These are phyloP conservation scores for Caenorhabditis afra DNA, from an alignment of 2,888 invertebrate species.

Conservation along the genomic window DNA sequence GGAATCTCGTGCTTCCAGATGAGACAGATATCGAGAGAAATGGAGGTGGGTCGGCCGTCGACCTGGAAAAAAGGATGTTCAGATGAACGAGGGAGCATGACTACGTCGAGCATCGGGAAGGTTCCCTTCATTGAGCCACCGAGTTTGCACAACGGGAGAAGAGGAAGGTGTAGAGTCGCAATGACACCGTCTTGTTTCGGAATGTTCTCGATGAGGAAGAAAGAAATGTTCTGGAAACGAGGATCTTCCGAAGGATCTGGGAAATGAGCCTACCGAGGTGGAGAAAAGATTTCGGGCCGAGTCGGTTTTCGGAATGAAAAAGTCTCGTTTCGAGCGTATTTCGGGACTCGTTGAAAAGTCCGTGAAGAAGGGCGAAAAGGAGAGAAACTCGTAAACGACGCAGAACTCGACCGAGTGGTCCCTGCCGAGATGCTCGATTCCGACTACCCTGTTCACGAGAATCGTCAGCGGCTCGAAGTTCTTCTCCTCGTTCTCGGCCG, in stretches of 20 bases:
- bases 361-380: slow-evolving; percentile 70
- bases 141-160: slow-evolving; percentile 67
- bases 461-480: slow-evolving; percentile 48
- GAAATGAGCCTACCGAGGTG: slow-evolving; percentile 11
- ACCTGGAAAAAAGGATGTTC: neutral
- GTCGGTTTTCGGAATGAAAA: slow-evolving; percentile 50
- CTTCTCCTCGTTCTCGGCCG: slow-evolving; percentile 6
- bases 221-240: slow-evolving; percentile 65
- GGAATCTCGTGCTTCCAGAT: slow-evolving; percentile 57
- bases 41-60: slow-evolving; percentile 6
- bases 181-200: slow-evolving; percentile 59
- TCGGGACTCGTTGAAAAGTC: slow-evolving; percentile 54
- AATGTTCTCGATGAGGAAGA: slow-evolving; percentile 66
- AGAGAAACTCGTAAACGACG: slow-evolving; percentile 67
- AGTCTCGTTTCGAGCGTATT: slow-evolving; percentile 43
- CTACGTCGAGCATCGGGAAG: slow-evolving; percentile 67
- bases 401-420: slow-evolving; percentile 44
- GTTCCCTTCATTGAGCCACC: slow-evolving; percentile 69
- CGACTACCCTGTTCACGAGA: slow-evolving; percentile 46
- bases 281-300: slow-evolving; percentile 27
- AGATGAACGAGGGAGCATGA: neutral
- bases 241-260: neutral
- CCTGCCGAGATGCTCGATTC: slow-evolving; percentile 28
- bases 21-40: slow-evolving; percentile 47
- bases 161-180: slow-evolving; percentile 63